Conservation (phyloP, 2,113 vertebrate genomes). For the Geothlypis trichas region DNA sequence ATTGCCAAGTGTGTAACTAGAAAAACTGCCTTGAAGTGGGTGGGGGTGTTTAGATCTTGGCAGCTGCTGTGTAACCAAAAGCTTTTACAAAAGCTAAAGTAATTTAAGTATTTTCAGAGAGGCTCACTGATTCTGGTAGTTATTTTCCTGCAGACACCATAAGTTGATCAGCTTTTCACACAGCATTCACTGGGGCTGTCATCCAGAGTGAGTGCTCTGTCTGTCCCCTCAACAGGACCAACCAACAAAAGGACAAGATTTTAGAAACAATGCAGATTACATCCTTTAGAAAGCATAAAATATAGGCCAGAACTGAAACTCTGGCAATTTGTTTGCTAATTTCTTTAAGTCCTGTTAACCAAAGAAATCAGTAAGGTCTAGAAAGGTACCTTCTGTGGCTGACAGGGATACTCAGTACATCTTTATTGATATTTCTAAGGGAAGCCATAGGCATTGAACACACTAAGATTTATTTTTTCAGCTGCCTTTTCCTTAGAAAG, state of each 20-base stretch:
- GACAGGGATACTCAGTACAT: neutral
- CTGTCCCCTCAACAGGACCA: neutral
- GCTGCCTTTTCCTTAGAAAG: neutral
- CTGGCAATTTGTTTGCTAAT: neutral
- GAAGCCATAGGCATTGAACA: neutral
- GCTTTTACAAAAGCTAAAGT: slow-evolving; percentile 24
- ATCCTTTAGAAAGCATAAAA: neutral
- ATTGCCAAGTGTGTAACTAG: neutral
- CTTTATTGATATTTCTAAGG: neutral
- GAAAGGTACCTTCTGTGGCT: neutral
- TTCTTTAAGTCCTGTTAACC: neutral
- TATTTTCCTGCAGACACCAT: neutral
- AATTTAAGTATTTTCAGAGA: neutral
- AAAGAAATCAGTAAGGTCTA: neutral
- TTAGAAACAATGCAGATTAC: neutral
- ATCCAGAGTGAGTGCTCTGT: neutral
- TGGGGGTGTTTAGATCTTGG: neutral
- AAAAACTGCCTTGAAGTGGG: neutral
- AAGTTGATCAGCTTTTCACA: neutral
- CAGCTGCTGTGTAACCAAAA: slow-evolving; percentile 18
- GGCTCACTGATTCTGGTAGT: neutral
- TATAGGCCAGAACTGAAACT: neutral
- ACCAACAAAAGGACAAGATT: neutral
- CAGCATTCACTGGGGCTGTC: neutral
- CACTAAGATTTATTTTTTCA: neutral